phyloP scores from a whole-genome alignment of 2,113 vertebrate genomes.

The Suricata suricatta region DNA sequence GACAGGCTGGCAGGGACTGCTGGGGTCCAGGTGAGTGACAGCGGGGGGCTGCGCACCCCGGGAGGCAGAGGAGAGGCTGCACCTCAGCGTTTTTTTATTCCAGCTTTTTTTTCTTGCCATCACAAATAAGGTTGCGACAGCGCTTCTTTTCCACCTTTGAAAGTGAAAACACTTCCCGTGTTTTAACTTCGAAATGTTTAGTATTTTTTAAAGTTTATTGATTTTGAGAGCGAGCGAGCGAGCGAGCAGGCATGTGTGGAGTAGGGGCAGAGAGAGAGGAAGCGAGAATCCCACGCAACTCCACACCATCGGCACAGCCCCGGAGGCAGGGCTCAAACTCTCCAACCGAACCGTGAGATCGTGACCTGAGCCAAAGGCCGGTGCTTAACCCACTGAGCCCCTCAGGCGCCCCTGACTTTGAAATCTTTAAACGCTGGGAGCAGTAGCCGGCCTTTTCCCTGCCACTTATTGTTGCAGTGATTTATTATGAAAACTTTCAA shows the following conservation, averaged over 20 bases:
- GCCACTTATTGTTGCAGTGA: not conserved
- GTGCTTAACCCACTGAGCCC: no score
- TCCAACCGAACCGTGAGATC: no score
- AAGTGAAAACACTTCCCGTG: not conserved
- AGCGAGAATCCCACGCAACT: no score
- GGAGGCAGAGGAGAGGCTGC: not conserved
- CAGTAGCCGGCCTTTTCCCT: not conserved
- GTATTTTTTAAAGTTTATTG: no score
- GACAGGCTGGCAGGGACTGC: accelerated
- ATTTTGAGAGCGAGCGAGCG: no score
- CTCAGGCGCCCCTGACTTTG: no score
- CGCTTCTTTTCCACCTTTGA: not conserved
- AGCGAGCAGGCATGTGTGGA: no score
- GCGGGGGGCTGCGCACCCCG: not conserved
- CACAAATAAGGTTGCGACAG: not conserved
- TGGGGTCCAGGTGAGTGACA: not conserved
- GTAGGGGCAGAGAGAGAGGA: no score
- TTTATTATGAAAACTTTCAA: not conserved
- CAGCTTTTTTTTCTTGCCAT: not conserved
- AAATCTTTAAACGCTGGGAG: not conserved
- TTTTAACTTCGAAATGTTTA: not conserved
- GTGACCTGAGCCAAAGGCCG: no score
- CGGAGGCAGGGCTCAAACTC: no score
- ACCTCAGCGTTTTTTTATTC: not conserved
- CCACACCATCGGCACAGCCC: no score